Evolutionary conservation across 1,140 invertebrate species (phyloP).

Genomic region (Odontomachus brunneus): DNA sequence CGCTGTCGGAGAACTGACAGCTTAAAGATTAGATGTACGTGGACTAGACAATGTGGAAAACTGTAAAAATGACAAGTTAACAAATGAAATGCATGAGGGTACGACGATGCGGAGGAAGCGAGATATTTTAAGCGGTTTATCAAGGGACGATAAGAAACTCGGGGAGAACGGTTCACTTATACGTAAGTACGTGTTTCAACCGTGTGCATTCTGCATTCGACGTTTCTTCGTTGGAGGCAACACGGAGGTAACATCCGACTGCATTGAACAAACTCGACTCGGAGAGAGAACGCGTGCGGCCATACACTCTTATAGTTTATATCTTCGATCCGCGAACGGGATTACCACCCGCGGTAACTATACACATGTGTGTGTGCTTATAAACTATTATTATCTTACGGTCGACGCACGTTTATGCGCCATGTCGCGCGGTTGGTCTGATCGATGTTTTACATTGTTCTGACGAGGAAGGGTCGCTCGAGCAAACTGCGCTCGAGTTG

Average conservation of each 20-base stretch:
- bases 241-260: conserved; percentile 18
- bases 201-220: conserved; percentile 24
- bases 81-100: too few relatives aligned
- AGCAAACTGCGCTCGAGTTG: conserved; percentile 36
- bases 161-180: background rate
- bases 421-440: conserved; percentile 37
- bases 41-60: too few relatives aligned
- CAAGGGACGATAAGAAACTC: conserved; percentile 25
- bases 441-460: conserved; percentile 54
- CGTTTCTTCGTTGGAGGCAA: conserved; percentile 18
- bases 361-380: conserved; percentile 28
- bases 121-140: conserved; percentile 19
- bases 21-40: too few relatives aligned
- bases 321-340: conserved; percentile 46
- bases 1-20: too few relatives aligned
- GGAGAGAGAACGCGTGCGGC: conserved; percentile 17
- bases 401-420: conserved; percentile 52
- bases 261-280: conserved; percentile 35
- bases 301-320: conserved; percentile 55
- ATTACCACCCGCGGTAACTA: conserved; percentile 49
- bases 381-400: conserved; percentile 63
- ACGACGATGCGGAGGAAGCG: background rate
- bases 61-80: too few relatives aligned
- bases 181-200: background rate
- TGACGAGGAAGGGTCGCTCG: conserved; percentile 37